Percentiles rank a stretch among this genome's conserved stretches.
Conservation (phyloP, 92 coral and sea anemone species). For the Virgularia gustaviana region DNA sequence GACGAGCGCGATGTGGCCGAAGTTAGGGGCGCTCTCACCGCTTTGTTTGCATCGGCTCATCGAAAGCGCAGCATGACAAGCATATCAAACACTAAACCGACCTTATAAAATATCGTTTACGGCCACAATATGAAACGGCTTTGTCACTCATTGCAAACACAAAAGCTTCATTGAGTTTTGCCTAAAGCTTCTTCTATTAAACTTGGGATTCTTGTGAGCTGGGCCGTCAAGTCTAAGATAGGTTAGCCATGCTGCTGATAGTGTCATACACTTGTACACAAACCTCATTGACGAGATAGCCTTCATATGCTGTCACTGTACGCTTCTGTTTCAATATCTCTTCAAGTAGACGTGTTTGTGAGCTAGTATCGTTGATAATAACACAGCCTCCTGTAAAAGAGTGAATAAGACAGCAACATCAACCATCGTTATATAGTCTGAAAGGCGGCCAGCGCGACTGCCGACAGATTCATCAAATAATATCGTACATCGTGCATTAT, state of each 20-base stretch:
- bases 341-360: constrained; percentile 49
- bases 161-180: too few relatives aligned
- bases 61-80: constrained; percentile 25
- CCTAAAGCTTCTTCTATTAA: too few relatives aligned
- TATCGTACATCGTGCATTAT: neutral
- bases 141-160: too few relatives aligned
- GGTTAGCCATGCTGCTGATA: too few relatives aligned
- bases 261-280: constrained; percentile 52
- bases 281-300: constrained; percentile 95
- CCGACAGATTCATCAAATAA: too few relatives aligned
- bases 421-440: too few relatives aligned
- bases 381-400: constrained; percentile 99
- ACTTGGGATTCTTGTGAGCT: too few relatives aligned
- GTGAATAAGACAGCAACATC: too few relatives aligned
- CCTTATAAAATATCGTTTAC: constrained; percentile 14
- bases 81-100: constrained; percentile 19
- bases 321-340: constrained; percentile 67
- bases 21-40: neutral
- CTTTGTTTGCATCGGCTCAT: constrained; percentile 9
- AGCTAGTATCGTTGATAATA: constrained; percentile 87
- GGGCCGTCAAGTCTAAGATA: too few relatives aligned
- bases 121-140: too few relatives aligned
- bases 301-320: constrained; percentile 92
- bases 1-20: too few relatives aligned
- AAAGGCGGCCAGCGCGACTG: too few relatives aligned